Evolutionary conservation across 1,140 invertebrate species (phyloP).

Genomic region (Heliconius hermathena): DNA sequence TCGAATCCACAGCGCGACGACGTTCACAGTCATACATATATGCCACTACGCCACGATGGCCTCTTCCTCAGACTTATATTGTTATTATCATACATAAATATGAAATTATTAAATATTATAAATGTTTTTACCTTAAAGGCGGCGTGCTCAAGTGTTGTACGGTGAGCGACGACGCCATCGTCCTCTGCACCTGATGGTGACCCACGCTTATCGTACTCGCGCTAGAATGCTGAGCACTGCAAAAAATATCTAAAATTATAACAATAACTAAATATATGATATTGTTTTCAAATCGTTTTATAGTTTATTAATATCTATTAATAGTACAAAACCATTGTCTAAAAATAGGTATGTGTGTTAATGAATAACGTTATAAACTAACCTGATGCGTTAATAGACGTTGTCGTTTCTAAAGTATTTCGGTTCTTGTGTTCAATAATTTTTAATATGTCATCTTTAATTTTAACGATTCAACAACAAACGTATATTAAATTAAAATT

Average conservation of each 20-base stretch:
- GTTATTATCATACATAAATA: too few species aligned
- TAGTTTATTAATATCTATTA: neutral
- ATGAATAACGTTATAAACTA: constrained; percentile 16
- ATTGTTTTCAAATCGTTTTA: neutral
- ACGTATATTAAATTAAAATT: too few species aligned
- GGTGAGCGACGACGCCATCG: constrained; percentile 72
- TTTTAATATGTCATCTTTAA: too few species aligned
- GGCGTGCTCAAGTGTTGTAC: constrained; percentile 72
- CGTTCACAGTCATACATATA: too few species aligned
- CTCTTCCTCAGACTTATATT: too few species aligned
- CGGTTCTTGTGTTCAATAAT: too few species aligned
- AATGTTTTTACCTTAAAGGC: constrained; percentile 53
- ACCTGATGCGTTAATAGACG: neutral
- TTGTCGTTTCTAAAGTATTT: neutral
- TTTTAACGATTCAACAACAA: too few species aligned
- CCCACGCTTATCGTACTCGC: constrained; percentile 58
- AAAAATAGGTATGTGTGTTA: constrained; percentile 19
- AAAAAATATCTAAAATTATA: constrained; percentile 38
- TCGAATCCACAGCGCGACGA: too few species aligned
- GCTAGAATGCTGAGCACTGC: constrained; percentile 65
- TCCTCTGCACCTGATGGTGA: constrained; percentile 68
- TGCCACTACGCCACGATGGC: too few species aligned
- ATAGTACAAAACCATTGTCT: neutral
- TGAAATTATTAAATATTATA: neutral
- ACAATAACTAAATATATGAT: constrained; percentile 6